Conservation (phyloP, 2,113 vertebrate species). For the Noctilio leporinus region DNA sequence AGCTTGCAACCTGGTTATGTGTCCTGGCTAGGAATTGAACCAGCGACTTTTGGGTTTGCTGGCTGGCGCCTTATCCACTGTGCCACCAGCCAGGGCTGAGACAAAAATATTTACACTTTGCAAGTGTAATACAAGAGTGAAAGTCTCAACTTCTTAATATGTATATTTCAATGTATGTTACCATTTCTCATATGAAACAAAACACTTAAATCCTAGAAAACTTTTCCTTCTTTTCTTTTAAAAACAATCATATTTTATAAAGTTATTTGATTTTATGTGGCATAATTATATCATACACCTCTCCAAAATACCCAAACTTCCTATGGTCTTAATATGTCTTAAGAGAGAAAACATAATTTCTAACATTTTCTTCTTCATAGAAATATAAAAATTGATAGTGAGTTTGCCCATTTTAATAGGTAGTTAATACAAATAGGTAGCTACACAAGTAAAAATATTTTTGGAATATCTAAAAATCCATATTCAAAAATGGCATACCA, state of each 20-base stretch:
- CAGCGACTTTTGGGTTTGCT: too few relatives aligned
- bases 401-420: neutral
- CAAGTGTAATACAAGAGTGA: neutral
- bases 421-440: neutral
- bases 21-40: too few relatives aligned
- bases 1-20: too few relatives aligned
- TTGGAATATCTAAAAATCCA: neutral
- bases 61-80: too few relatives aligned
- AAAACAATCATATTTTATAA: neutral
- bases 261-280: neutral
- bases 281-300: neutral
- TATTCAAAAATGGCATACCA: neutral
- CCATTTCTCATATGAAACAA: neutral
- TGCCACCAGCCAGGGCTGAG: too few relatives aligned
- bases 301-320: neutral
- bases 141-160: conserved; percentile 5
- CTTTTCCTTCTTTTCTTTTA: neutral
- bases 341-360: neutral
- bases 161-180: neutral
- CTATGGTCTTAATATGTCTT: neutral
- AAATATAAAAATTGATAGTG: neutral
- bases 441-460: neutral
- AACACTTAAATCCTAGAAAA: neutral
- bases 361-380: neutral
- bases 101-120: neutral